These are phyloP conservation scores for Papilio dardanus DNA, from an alignment of 1,140 invertebrate genomes.

Conservation along the genomic window DNA sequence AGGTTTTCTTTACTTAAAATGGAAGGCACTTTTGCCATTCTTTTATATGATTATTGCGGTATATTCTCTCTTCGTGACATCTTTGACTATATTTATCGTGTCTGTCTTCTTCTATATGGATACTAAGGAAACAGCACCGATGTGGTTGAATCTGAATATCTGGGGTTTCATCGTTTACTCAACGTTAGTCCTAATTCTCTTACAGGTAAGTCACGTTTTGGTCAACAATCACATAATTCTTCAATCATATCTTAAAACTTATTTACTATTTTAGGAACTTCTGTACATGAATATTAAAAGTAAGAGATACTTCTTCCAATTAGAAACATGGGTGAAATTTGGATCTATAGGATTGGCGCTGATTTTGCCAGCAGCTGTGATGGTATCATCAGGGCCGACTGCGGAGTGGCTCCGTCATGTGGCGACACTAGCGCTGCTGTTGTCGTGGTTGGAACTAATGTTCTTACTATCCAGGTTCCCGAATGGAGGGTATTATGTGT, in stretches of 20 bases:
- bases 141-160: conserved; percentile 51
- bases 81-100: conserved; percentile 68
- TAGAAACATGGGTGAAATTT: conserved; percentile 80
- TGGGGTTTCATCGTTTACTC: conserved; percentile 67
- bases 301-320: conserved; percentile 71
- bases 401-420: conserved; percentile 79
- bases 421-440: conserved; percentile 77
- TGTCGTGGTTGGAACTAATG: conserved; percentile 83
- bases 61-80: conserved; percentile 77
- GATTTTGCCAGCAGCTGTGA: conserved; percentile 54
- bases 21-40: conserved; percentile 79
- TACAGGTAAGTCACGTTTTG: conserved; percentile 63
- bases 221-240: too few species aligned
- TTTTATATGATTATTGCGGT: conserved; percentile 80
- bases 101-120: conserved; percentile 75
- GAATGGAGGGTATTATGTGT: conserved; percentile 80
- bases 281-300: conserved; percentile 74
- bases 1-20: conserved; percentile 83
- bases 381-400: conserved; percentile 45
- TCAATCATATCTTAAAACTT: conserved; percentile 2
- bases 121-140: conserved; percentile 51
- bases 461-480: conserved; percentile 82
- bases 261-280: conserved; percentile 75
- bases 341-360: conserved; percentile 62
- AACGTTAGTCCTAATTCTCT: conserved; percentile 59